Evolutionary conservation across 2,113 vertebrate genomes (phyloP).

Genomic region (Centropristis striata): DNA sequence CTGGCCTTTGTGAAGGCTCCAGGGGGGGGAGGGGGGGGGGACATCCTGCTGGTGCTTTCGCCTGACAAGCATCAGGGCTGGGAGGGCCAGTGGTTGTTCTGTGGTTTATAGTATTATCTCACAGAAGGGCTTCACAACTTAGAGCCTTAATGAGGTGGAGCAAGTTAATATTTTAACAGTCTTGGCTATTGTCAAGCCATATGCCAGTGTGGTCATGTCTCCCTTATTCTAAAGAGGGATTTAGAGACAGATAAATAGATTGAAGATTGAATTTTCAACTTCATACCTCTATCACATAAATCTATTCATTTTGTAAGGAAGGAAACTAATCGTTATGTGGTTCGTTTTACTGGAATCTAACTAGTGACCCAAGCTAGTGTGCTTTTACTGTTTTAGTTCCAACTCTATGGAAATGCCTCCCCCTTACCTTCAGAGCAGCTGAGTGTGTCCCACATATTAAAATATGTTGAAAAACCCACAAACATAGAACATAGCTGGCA

Average conservation of each 20-base stretch:
- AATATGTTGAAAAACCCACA: too few species aligned
- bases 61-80: conserved; percentile 41
- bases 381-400: too few species aligned
- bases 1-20: conserved; percentile 69
- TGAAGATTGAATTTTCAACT: neutral
- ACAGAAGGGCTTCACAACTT: conserved; percentile 63
- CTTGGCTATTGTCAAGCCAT: conserved; percentile 67
- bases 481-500: too few species aligned
- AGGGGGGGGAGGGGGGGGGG: conserved; percentile 45
- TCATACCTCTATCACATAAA: neutral
- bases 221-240: neutral
- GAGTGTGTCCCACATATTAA: too few species aligned
- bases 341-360: neutral
- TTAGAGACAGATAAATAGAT: neutral
- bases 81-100: conserved; percentile 46
- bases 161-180: conserved; percentile 81
- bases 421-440: too few species aligned
- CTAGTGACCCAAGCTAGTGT: too few species aligned
- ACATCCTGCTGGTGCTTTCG: conserved; percentile 60
- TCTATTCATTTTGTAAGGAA: neutral
- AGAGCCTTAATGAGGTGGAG: conserved; percentile 69
- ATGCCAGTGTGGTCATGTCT: conserved; percentile 48
- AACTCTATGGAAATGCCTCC: too few species aligned
- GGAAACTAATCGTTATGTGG: neutral
- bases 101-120: conserved; percentile 49